A percentile compares a stretch with the other conserved stretches of the same genome.
Evolutionary conservation across 2,797 vertebrate species (phyloP).

Genomic region (Pseudochaenichthys georgianus): DNA sequence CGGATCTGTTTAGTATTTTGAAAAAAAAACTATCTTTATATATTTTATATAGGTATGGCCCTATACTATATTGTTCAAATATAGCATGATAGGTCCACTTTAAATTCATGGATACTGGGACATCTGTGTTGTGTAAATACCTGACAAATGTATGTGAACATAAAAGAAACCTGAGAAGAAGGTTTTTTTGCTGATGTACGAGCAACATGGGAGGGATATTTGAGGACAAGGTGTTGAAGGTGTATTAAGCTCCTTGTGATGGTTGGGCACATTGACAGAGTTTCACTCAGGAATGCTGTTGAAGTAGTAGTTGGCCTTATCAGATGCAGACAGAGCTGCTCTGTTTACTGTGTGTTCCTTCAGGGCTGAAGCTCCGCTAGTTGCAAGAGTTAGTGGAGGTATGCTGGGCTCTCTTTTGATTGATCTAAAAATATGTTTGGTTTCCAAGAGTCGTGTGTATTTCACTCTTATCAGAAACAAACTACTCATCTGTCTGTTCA

Average conservation of each 20-base stretch:
- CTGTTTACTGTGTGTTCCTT: neutral
- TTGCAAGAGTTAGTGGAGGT: neutral
- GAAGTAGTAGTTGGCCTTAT: neutral
- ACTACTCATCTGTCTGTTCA: neutral
- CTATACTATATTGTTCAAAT: too few species aligned
- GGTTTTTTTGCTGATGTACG: neutral
- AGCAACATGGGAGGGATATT: neutral
- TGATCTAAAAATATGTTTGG: too few species aligned
- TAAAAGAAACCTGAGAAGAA: neutral
- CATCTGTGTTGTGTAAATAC: too few species aligned
- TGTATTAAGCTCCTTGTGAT: neutral
- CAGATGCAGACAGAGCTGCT: slow-evolving; percentile 5
- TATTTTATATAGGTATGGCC: too few species aligned
- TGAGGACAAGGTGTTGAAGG: neutral
- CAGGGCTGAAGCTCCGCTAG: neutral
- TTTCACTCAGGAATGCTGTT: neutral
- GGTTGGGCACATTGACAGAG: neutral
- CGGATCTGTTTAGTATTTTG: too few species aligned
- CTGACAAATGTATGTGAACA: too few species aligned
- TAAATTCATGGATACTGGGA: too few species aligned
- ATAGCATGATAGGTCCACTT: too few species aligned
- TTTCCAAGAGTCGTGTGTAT: too few species aligned
- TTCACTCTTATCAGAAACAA: neutral
- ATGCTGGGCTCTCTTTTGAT: neutral
- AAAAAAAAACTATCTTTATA: too few species aligned